Conservation (phyloP, 2,113 vertebrate genomes). For the Tricholaema leucomelas region DNA sequence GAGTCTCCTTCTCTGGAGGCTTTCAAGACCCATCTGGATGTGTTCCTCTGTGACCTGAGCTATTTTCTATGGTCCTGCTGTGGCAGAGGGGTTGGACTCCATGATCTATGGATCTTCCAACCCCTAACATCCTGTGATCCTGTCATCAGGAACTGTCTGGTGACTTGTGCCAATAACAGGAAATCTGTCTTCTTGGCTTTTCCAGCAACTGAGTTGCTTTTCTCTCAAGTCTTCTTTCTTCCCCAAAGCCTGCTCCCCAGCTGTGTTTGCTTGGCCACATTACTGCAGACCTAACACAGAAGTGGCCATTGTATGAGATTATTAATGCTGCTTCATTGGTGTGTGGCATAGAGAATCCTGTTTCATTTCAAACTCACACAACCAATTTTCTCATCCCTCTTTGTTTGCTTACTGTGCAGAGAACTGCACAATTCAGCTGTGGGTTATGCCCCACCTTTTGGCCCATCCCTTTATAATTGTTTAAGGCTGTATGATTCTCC, state of each 20-base stretch:
- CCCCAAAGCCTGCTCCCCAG: background rate
- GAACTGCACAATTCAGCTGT: background rate
- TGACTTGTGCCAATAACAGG: background rate
- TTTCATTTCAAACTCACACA: background rate
- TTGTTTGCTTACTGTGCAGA: background rate
- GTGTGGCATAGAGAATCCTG: background rate
- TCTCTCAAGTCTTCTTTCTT: background rate
- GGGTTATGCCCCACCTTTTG: background rate
- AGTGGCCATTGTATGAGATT: background rate
- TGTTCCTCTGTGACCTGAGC: too few relatives aligned
- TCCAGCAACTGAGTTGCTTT: background rate
- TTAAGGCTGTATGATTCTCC: background rate
- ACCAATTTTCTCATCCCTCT: background rate
- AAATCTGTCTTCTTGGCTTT: background rate
- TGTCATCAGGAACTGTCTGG: background rate
- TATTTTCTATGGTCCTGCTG: too few relatives aligned
- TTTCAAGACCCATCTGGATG: too few relatives aligned
- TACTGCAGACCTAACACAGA: background rate
- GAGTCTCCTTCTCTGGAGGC: too few relatives aligned
- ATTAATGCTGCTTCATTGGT: background rate
- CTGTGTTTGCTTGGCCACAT: constrained; percentile 7
- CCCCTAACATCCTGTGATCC: too few relatives aligned
- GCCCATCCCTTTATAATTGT: background rate
- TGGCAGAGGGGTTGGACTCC: too few relatives aligned
- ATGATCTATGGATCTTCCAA: too few relatives aligned